Evolutionary conservation across 92 coral and sea anemone genomes (phyloP), one percentile per base, ranked within the genome.

Genomic region (Desmophyllum pertusum): DNA sequence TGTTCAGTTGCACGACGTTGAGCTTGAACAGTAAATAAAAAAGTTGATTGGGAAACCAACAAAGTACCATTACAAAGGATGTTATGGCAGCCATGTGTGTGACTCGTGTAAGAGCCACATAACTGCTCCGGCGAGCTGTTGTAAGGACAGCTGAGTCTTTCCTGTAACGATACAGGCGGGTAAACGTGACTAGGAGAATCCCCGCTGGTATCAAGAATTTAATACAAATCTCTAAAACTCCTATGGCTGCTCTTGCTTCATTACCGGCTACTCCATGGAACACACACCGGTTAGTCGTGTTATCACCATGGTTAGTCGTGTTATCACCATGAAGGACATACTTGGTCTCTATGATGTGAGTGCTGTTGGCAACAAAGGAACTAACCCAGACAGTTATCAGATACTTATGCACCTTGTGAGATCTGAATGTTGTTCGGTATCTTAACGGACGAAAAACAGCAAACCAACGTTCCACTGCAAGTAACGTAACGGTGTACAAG

Each of bases 381-480:
- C 84, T 76, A 11, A 90, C 10, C 98, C 98, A 94, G 21, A 88
- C 85, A 4, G 45, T 6, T 0, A 85, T 4, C 35, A 94, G 81
- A 70, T 92, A 89, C 5, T 84, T 63, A 29, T 77, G 90, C 76
- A 94, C 93, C 43, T 78, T 76, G 38, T 85, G 77, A 11, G 83
- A 62, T 27, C 93, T 84, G 70, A 94, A 94, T 23, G 38, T 68
- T 55, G 90, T 83, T 62, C 85, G 87, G 80, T 94, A 88, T 17
- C 59, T 71, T 18, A 94, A 53, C 19, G 94, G 92, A 30, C 89
- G 83, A 18, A 88, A 87, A 6, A 94, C 92, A n/a, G 98, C 98
- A 39, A 81, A 92, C 98, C 98, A 94, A n/a, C 98, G 88, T 50
- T 94, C 98, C 6, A 92, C 84, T 29, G 95, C 92, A 40, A 94